phyloP scores from a whole-genome alignment of 2,888 invertebrate genomes.

The Drosophila meridiana region DNA sequence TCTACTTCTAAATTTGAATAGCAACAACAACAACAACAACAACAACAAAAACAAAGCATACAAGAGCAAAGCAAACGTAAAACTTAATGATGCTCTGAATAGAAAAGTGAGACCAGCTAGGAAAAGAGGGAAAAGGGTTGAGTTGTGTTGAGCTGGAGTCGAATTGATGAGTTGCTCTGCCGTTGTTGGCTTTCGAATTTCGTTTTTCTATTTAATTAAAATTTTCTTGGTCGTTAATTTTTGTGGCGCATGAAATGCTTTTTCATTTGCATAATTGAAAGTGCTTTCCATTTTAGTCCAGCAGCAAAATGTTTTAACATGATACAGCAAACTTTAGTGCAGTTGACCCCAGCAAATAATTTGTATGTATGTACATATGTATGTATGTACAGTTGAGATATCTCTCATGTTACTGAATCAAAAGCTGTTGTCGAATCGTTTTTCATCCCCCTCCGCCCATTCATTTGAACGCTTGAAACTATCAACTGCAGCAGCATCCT shows the following conservation, averaged over 20 bases:
- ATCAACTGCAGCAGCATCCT: constrained; percentile 9
- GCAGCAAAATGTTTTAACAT: constrained; percentile 17
- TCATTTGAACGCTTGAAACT: constrained; percentile 8
- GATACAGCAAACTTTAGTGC: constrained; percentile 16
- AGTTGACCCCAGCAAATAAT: constrained; percentile 2
- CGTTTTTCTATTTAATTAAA: constrained; percentile 72
- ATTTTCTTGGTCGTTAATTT: constrained; percentile 74
- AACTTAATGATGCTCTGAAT: constrained; percentile 74
- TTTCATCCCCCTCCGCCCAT: background rate
- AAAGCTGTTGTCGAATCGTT: constrained; percentile 11
- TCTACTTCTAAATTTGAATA: constrained; percentile 74
- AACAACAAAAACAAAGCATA: constrained; percentile 3
- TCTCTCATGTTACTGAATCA: background rate
- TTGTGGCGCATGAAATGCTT: constrained; percentile 69
- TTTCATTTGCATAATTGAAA: constrained; percentile 72
- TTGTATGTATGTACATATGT: background rate
- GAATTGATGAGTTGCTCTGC: constrained; percentile 37
- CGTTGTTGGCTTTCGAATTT: constrained; percentile 39
- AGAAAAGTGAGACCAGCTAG: constrained; percentile 45
- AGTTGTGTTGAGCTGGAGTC: constrained; percentile 9
- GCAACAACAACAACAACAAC: constrained; percentile 34
- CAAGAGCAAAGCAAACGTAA: constrained; percentile 60
- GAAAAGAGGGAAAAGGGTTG: constrained; percentile 24
- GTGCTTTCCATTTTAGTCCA: constrained; percentile 50
- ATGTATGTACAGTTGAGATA: background rate